Evolutionary conservation across 2,797 vertebrate genomes (phyloP).

Genomic region (Hylomyscus alleni): DNA sequence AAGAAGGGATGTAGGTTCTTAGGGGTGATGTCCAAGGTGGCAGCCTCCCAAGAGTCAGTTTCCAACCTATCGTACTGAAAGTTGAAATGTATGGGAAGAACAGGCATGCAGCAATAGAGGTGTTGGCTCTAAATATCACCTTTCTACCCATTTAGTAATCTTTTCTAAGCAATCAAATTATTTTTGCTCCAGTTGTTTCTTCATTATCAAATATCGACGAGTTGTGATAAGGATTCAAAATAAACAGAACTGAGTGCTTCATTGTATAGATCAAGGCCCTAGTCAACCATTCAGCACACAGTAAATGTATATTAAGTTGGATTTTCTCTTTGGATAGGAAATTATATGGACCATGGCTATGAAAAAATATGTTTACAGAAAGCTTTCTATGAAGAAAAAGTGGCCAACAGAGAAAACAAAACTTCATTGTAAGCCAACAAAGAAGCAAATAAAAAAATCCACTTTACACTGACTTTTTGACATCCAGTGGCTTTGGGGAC

Average conservation of each 20-base stretch:
- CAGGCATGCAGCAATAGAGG: not conserved
- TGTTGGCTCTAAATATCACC: constrained; percentile 8
- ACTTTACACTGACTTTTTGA: constrained; percentile 47
- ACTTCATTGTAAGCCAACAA: constrained; percentile 54
- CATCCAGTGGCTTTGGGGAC: constrained; percentile 46
- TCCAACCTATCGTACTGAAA: constrained; percentile 9
- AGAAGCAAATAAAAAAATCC: constrained; percentile 55
- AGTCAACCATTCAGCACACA: not conserved
- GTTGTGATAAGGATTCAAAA: not conserved
- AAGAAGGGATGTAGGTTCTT: not conserved
- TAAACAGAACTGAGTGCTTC: not conserved
- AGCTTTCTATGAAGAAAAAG: constrained; percentile 51
- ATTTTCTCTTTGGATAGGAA: constrained; percentile 20
- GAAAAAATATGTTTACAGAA: constrained; percentile 14
- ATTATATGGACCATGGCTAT: not conserved
- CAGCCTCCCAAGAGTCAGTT: not conserved
- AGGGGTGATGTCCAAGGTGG: not conserved
- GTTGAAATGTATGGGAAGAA: constrained; percentile 8
- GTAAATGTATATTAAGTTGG: constrained; percentile 19
- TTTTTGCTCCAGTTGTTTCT: constrained; percentile 5
- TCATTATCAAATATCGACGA: constrained; percentile 40
- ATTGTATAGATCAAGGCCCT: not conserved
- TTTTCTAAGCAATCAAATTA: not conserved
- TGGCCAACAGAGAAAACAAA: not conserved
- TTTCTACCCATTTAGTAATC: not conserved